A percentile compares a stretch with the other conserved stretches of the same genome.
These are phyloP conservation scores for Drosophila pandora DNA, from an alignment of 1,140 invertebrate genomes.

Conservation along the genomic window DNA sequence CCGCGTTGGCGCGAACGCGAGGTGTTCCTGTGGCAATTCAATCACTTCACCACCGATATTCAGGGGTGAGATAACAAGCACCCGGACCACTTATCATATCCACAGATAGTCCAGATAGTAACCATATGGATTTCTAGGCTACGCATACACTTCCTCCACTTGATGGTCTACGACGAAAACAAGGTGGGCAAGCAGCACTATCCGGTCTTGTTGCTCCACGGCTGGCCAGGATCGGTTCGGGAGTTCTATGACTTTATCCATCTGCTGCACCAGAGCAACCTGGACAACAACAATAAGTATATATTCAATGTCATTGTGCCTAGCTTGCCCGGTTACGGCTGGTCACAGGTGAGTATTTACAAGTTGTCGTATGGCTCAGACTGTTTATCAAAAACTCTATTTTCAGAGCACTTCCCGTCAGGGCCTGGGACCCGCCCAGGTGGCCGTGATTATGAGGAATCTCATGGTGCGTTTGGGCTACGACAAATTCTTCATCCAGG, in stretches of 20 bases:
- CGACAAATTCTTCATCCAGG: slow-evolving; percentile 91
- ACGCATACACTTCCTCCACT: slow-evolving; percentile 90
- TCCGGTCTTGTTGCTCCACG: slow-evolving; percentile 91
- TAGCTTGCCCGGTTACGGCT: slow-evolving; percentile 93
- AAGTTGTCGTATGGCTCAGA: not conserved
- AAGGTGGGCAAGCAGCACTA: slow-evolving; percentile 76
- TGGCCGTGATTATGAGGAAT: slow-evolving; percentile 90
- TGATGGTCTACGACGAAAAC: slow-evolving; percentile 85
- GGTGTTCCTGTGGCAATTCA: slow-evolving; percentile 88
- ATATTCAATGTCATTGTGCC: slow-evolving; percentile 92
- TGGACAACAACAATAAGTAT: slow-evolving; percentile 85
- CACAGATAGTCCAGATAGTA: slow-evolving; percentile 34
- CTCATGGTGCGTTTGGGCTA: slow-evolving; percentile 92
- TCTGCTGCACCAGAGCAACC: slow-evolving; percentile 86
- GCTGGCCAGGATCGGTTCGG: slow-evolving; percentile 95
- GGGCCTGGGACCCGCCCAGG: slow-evolving; percentile 87
- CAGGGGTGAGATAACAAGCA: slow-evolving; percentile 84
- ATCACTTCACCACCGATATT: slow-evolving; percentile 90
- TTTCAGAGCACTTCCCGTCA: slow-evolving; percentile 85
- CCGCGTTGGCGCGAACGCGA: slow-evolving; percentile 88
- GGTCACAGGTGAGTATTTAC: slow-evolving; percentile 79
- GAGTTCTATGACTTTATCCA: slow-evolving; percentile 94
- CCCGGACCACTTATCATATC: slow-evolving; percentile 54
- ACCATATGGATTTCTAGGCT: slow-evolving; percentile 84
- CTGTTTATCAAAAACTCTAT: not conserved